A percentile compares a stretch with the other conserved stretches of the same genome.
Conservation (phyloP, 1,140 invertebrate species). For the Hyles vespertilio region DNA sequence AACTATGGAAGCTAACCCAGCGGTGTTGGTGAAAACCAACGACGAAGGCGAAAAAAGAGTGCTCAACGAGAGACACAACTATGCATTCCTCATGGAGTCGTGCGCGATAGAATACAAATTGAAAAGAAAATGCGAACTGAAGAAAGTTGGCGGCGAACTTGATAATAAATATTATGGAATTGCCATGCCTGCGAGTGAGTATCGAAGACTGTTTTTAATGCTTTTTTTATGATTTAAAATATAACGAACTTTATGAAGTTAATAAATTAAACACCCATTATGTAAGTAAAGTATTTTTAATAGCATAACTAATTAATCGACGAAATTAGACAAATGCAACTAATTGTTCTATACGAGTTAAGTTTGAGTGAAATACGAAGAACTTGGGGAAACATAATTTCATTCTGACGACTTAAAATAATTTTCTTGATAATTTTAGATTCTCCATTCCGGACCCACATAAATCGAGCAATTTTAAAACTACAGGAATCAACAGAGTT, state of each 20-base stretch:
- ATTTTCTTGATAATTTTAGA: conserved; percentile 61
- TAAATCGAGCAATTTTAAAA: conserved; percentile 85
- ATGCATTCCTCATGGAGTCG: conserved; percentile 93
- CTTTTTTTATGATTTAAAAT: no score
- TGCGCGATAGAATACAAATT: conserved; percentile 86
- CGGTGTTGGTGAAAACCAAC: conserved; percentile 86
- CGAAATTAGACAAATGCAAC: no score
- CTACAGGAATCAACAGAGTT: conserved; percentile 88
- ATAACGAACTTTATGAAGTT: no score
- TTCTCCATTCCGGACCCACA: conserved; percentile 82
- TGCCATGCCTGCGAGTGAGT: conserved; percentile 83
- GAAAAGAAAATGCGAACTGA: conserved; percentile 85
- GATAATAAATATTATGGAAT: conserved; percentile 91
- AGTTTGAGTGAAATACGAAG: no score
- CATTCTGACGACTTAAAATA: no score
- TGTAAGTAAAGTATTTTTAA: no score
- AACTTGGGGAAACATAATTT: no score
- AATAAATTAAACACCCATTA: no score
- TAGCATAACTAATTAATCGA: no score
- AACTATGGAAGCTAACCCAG: conserved; percentile 79
- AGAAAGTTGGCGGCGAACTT: conserved; percentile 85
- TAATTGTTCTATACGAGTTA: no score
- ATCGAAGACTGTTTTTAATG: no score
- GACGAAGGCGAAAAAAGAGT: conserved; percentile 90
- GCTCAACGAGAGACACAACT: conserved; percentile 78